Percentiles rank a stretch among this genome's conserved stretches.
Evolutionary conservation across 2,113 vertebrate species (phyloP).

Genomic region (Pterocles burchelli): DNA sequence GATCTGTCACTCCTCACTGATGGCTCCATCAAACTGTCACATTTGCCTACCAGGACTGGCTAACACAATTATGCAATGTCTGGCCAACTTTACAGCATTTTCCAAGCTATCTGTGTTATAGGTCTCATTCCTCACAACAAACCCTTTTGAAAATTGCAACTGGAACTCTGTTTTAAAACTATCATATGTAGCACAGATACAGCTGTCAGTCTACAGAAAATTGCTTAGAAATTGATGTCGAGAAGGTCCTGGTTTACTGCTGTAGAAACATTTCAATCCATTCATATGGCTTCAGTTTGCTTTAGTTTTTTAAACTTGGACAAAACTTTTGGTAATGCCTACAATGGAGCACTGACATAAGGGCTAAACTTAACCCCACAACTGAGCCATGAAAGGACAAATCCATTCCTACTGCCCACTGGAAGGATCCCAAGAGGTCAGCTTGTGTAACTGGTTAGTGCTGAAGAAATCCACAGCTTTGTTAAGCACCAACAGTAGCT

Average conservation of each 20-base stretch:
- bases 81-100: background rate
- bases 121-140: background rate
- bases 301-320: background rate
- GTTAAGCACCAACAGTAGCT: background rate
- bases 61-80: rapidly evolving
- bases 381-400: background rate
- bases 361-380: background rate
- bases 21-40: background rate
- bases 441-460: background rate
- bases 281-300: background rate
- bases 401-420: background rate
- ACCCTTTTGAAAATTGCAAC: background rate
- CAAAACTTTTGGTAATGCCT: background rate
- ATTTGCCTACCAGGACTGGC: background rate
- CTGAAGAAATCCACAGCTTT: background rate
- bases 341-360: background rate
- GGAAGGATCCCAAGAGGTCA: background rate
- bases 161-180: background rate
- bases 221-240: background rate
- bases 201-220: background rate
- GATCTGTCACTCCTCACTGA: background rate
- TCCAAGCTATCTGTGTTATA: background rate
- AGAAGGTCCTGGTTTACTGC: background rate
- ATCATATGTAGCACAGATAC: background rate
- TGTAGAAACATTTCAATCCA: background rate